Evolutionary conservation across 2,797 vertebrate genomes (phyloP).

Genomic region (Rhodeus uyekii): DNA sequence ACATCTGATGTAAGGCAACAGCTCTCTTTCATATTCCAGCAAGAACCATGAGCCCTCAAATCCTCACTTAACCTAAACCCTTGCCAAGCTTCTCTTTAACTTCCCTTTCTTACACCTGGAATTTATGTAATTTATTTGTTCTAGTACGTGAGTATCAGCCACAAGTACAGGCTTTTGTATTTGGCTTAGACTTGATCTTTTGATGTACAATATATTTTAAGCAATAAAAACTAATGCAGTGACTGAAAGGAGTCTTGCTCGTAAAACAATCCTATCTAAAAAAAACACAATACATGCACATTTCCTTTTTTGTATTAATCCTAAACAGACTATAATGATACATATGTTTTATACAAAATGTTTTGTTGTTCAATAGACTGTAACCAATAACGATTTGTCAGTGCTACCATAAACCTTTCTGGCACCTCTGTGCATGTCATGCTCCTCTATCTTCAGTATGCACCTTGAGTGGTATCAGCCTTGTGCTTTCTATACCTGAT

Average conservation of each 20-base stretch:
- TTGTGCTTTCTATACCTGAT: conserved; percentile 66
- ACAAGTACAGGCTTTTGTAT: conserved; percentile 1
- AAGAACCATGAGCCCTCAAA: conserved; percentile 1
- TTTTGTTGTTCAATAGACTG: neutral
- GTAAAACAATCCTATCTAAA: neutral
- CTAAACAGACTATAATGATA: neutral
- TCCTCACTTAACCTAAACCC: conserved; percentile 17
- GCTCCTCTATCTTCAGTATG: conserved; percentile 65
- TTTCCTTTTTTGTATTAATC: neutral
- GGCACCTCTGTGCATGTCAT: conserved; percentile 6
- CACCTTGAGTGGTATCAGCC: conserved; percentile 74
- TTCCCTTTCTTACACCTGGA: conserved; percentile 11
- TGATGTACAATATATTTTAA: neutral
- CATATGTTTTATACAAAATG: neutral
- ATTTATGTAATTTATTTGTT: conserved; percentile 24
- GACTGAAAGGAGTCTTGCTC: neutral
- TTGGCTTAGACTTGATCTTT: conserved; percentile 1
- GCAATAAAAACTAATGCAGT: neutral
- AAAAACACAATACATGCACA: neutral
- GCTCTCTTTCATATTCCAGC: conserved; percentile 1
- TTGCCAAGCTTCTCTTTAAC: conserved; percentile 1
- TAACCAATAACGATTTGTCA: conserved; percentile 22
- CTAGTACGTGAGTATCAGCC: neutral
- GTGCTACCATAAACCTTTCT: conserved; percentile 20
- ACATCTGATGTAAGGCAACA: neutral